A percentile compares a stretch with the other conserved stretches of the same genome.
phyloP scores from a whole-genome alignment of 2,888 invertebrate species.

The Tipula unca region DNA sequence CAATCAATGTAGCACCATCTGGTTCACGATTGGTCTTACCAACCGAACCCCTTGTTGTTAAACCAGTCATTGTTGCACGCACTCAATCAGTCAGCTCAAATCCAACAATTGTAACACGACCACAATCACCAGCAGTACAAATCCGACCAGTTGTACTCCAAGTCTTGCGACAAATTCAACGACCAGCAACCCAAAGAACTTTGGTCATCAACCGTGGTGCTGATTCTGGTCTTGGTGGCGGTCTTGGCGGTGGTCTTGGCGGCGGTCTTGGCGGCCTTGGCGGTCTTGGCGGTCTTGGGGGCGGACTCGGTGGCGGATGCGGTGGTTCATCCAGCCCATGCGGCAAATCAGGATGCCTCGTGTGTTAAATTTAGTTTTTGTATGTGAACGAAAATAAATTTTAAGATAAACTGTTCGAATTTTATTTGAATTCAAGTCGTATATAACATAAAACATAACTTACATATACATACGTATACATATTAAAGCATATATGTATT shows the following conservation, averaged over 20 bases:
- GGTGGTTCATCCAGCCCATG: background rate
- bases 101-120: background rate
- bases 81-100: background rate
- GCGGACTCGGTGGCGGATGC: background rate
- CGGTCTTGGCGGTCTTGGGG: background rate
- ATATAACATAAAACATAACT: too few species aligned
- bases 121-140: background rate
- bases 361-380: background rate
- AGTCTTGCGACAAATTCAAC: background rate
- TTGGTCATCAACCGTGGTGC: background rate
- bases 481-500: background rate
- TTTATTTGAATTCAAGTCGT: background rate
- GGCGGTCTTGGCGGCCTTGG: background rate
- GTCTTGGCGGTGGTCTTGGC: background rate
- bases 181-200: background rate
- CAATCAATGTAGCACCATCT: background rate
- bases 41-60: background rate
- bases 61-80: background rate
- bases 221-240: background rate
- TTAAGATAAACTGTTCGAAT: background rate
- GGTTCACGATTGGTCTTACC: background rate
- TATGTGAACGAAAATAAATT: background rate
- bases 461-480: too few species aligned
- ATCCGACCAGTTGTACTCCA: conserved; percentile 8
- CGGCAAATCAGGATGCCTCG: background rate